Percentiles rank a stretch among this genome's conserved stretches.
These are phyloP conservation scores for Atractosteus spatula DNA, from an alignment of 2,113 vertebrate genomes.

Conservation along the genomic window DNA sequence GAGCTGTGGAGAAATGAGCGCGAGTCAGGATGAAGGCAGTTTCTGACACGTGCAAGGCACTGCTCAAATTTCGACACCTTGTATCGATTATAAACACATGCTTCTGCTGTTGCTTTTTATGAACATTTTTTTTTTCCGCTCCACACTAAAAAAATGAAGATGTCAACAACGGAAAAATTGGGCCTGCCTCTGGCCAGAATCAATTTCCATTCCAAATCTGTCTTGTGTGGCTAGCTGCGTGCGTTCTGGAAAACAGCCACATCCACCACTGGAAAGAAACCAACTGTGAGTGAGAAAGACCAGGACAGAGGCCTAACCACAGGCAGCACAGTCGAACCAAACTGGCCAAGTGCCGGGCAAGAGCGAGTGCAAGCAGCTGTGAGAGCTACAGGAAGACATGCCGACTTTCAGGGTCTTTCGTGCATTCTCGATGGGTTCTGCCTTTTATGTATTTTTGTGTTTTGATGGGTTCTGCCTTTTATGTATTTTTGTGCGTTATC, in stretches of 20 bases:
- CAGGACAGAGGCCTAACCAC: neutral
- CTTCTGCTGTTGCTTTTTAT: conserved; percentile 12
- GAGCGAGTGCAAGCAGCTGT: too few species aligned
- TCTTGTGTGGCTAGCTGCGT: conserved; percentile 16
- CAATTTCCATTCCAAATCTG: conserved; percentile 29
- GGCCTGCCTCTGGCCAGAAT: conserved; percentile 27
- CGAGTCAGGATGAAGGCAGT: conserved; percentile 10
- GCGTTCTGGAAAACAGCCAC: conserved; percentile 30
- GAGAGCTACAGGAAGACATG: too few species aligned
- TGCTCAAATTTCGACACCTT: conserved; percentile 22
- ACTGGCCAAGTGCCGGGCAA: too few species aligned
- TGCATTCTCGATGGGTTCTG: too few species aligned
- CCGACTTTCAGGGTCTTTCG: too few species aligned
- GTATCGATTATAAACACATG: conserved; percentile 21
- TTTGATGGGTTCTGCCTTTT: too few species aligned
- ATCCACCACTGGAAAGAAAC: conserved; percentile 27
- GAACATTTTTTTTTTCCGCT: neutral
- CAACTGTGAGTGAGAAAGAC: conserved; percentile 25
- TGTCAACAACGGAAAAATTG: conserved; percentile 38
- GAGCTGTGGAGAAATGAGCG: neutral
- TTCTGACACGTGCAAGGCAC: neutral
- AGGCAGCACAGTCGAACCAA: too few species aligned
- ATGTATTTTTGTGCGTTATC: too few species aligned
- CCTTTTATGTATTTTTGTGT: too few species aligned
- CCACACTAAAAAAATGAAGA: conserved; percentile 37